These are phyloP conservation scores for Emydoidea blandingii DNA, from an alignment of 2,797 vertebrate genomes.

Conservation along the genomic window DNA sequence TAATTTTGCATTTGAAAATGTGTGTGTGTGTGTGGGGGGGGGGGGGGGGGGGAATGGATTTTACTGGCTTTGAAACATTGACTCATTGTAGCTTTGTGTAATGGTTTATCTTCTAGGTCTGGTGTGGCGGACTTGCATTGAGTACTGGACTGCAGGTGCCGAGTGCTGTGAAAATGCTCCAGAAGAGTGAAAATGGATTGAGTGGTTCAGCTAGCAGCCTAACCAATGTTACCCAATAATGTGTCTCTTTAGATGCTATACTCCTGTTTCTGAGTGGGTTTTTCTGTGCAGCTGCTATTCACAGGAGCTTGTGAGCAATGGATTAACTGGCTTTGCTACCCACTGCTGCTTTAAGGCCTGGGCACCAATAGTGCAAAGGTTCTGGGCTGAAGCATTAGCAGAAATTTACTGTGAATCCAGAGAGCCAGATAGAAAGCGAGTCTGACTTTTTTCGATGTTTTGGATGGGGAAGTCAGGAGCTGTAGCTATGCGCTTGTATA, in stretches of 20 bases:
- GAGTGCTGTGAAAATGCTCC: conserved; percentile 88
- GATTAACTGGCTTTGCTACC: conserved; percentile 60
- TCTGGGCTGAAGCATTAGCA: conserved; percentile 50
- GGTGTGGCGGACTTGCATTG: conserved; percentile 92
- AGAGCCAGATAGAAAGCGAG: conserved; percentile 49
- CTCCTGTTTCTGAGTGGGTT: conserved; percentile 44
- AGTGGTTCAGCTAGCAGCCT: conserved; percentile 84
- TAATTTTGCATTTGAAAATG: background rate
- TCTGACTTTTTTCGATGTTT: conserved; percentile 35
- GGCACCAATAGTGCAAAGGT: conserved; percentile 46
- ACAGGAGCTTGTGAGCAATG: conserved; percentile 64
- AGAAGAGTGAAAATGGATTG: conserved; percentile 86
- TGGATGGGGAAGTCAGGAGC: conserved; percentile 25
- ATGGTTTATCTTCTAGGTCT: conserved; percentile 82
- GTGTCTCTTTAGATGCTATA: background rate
- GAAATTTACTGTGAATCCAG: conserved; percentile 45
- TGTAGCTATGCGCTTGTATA: conserved; percentile 57
- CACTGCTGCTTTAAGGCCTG: conserved; percentile 68
- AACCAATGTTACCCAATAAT: conserved; percentile 83
- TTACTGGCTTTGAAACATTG: background rate
- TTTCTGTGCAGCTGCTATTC: conserved; percentile 62
- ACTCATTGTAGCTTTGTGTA: conserved; percentile 1
- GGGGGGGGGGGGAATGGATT: background rate
- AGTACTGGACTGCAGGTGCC: conserved; percentile 93
- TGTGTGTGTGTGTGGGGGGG: background rate